phyloP scores from a whole-genome alignment of 1,140 invertebrate species.

The Trichoplusia ni region DNA sequence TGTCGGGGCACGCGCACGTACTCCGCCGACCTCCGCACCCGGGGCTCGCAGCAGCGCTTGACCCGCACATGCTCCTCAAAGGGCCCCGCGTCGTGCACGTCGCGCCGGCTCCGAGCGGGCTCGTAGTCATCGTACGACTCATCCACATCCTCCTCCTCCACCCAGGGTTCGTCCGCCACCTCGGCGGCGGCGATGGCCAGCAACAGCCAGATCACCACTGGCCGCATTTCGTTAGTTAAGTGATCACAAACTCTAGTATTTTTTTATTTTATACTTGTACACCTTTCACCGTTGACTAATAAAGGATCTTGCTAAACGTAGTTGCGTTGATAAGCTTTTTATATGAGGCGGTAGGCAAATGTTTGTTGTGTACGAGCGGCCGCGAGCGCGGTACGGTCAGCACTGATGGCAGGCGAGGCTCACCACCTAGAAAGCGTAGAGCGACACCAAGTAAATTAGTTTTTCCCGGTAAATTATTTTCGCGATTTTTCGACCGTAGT shows the following conservation, averaged over 20 bases:
- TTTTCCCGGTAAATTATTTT: slow-evolving; percentile 52
- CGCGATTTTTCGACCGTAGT: slow-evolving; percentile 51
- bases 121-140: slow-evolving; percentile 63
- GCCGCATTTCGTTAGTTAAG: slow-evolving; percentile 59
- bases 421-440: slow-evolving; percentile 63
- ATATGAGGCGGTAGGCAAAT: slow-evolving; percentile 48
- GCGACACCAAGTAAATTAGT: slow-evolving; percentile 52
- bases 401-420: slow-evolving; percentile 36
- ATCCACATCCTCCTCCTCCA: slow-evolving; percentile 70
- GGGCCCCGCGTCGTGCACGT: slow-evolving; percentile 52
- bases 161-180: slow-evolving; percentile 61
- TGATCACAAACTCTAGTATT: slow-evolving; percentile 43
- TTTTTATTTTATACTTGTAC: slow-evolving; percentile 68
- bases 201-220: slow-evolving; percentile 53
- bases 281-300: slow-evolving; percentile 68
- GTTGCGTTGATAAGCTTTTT: slow-evolving; percentile 40
- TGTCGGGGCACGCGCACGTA: slow-evolving; percentile 60
- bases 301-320: slow-evolving; percentile 46
- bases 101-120: slow-evolving; percentile 46
- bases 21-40: slow-evolving; percentile 56
- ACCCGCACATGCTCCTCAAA: slow-evolving; percentile 57
- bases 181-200: slow-evolving; percentile 52
- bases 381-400: slow-evolving; percentile 40
- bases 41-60: slow-evolving; percentile 51
- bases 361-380: slow-evolving; percentile 42